Evolutionary conservation across 2,113 vertebrate species (phyloP).

Genomic region (Pachypanchax playfairii): DNA sequence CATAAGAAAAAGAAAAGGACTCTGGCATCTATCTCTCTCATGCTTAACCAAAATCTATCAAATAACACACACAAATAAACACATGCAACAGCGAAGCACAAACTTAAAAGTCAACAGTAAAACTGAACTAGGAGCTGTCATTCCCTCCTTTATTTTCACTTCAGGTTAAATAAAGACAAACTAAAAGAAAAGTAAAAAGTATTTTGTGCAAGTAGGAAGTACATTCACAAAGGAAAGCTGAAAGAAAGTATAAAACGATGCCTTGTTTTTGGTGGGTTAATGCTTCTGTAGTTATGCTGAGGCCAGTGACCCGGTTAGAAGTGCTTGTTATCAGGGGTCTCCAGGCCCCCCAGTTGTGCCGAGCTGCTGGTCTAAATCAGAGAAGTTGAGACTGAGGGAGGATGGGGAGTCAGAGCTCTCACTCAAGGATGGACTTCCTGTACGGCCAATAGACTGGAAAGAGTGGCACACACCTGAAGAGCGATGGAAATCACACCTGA

Average conservation of each 20-base stretch:
- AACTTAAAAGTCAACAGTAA: constrained; percentile 56
- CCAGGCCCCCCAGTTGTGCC: constrained; percentile 66
- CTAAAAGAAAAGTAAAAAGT: constrained; percentile 51
- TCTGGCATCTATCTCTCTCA: constrained; percentile 80
- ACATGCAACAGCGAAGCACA: constrained; percentile 51
- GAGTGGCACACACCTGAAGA: constrained; percentile 21
- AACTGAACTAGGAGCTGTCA: constrained; percentile 65
- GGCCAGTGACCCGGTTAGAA: constrained; percentile 52
- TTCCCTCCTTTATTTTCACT: constrained; percentile 55
- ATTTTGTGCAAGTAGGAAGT: constrained; percentile 49
- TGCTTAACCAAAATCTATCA: constrained; percentile 54
- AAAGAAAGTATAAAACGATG: constrained; percentile 47
- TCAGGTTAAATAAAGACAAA: constrained; percentile 37
- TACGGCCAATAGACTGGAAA: constrained; percentile 55
- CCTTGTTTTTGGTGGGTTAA: constrained; percentile 62
- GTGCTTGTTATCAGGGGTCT: constrained; percentile 75
- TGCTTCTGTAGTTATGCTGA: constrained; percentile 46
- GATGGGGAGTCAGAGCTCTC: constrained; percentile 42
- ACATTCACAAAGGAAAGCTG: constrained; percentile 18
- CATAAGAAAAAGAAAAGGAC: constrained; percentile 63
- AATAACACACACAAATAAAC: constrained; percentile 7
- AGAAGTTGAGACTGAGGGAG: constrained; percentile 55
- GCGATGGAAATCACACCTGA: constrained; percentile 23
- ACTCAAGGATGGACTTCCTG: constrained; percentile 53
- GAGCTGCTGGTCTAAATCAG: constrained; percentile 54